These are phyloP conservation scores for Metaphire vulgaris DNA, from an alignment of 1,140 invertebrate genomes.

Conservation along the genomic window DNA sequence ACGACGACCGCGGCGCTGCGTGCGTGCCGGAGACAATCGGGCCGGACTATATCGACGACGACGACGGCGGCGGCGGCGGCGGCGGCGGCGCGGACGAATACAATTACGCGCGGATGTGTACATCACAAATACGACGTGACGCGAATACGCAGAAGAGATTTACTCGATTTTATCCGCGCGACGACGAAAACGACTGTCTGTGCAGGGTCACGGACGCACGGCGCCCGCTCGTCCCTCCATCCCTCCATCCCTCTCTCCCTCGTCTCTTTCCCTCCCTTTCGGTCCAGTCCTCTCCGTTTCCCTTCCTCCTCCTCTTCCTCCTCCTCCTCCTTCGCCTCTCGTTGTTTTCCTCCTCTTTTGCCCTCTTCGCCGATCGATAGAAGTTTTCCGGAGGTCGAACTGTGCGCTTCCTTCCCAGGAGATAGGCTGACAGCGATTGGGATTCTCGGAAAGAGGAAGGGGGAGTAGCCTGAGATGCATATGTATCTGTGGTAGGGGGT, in stretches of 20 bases:
- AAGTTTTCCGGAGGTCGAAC: not conserved
- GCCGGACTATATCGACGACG: not conserved
- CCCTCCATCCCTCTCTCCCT: no score
- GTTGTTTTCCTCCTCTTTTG: not conserved
- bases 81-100: not conserved
- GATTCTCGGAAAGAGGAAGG: not conserved
- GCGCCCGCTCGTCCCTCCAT: not conserved
- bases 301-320: not conserved
- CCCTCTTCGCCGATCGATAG: not conserved
- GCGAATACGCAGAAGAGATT: not conserved
- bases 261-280: not conserved
- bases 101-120: not conserved
- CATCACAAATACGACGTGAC: slow-evolving; percentile 2
- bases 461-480: not conserved
- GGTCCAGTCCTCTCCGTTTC: not conserved
- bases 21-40: not conserved
- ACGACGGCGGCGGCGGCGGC: no score
- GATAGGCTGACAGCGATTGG: not conserved
- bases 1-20: no score
- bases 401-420: not conserved
- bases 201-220: not conserved
- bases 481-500: not conserved
- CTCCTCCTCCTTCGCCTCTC: not conserved
- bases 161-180: not conserved
- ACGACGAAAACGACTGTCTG: not conserved